These are phyloP conservation scores for Diacarnus erythraeanus DNA, from an alignment of 37 sponge, comb jelly and placozoan species.

Conservation along the genomic window DNA sequence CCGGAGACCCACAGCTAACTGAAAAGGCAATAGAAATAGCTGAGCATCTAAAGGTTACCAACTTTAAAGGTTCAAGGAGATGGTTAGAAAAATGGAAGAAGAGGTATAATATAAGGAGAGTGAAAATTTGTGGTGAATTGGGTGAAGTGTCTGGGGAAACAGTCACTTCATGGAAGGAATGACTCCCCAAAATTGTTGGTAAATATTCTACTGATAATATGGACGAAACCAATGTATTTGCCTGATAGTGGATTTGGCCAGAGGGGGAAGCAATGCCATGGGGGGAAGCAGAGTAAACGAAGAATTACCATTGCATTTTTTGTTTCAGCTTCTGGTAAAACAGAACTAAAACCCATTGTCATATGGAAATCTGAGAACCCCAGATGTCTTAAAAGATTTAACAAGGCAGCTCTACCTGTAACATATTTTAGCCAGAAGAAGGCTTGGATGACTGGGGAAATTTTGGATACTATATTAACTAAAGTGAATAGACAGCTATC, in stretches of 20 bases:
- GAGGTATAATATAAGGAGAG: conserved; percentile 48
- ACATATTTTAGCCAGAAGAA: conserved; percentile 52
- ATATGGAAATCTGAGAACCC: conserved; percentile 78
- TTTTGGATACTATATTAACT: conserved; percentile 33
- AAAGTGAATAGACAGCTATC: conserved; percentile 34
- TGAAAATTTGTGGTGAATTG: conserved; percentile 70
- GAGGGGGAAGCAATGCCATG: conserved; percentile 58
- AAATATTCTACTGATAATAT: conserved; percentile 27
- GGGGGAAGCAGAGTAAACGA: conserved; percentile 51
- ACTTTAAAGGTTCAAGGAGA: conserved; percentile 59
- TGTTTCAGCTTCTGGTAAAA: conserved; percentile 60
- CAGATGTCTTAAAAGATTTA: conserved; percentile 10
- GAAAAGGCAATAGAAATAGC: too few species aligned
- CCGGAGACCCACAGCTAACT: too few species aligned
- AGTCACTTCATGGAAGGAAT: conserved; percentile 58
- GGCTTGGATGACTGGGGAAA: conserved; percentile 71
- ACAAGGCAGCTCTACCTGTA: conserved; percentile 26
- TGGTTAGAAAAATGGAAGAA: conserved; percentile 71
- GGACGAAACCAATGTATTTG: conserved; percentile 45
- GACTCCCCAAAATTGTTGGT: conserved; percentile 45
- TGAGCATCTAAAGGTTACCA: too few species aligned
- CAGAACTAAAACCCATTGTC: conserved; percentile 52
- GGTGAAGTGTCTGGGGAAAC: conserved; percentile 48
- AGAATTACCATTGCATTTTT: conserved; percentile 62
- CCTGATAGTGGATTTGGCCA: conserved; percentile 57